Base-by-base conservation (phyloP, 1,140 invertebrate species). In the Drosophila setifemur region DNA sequence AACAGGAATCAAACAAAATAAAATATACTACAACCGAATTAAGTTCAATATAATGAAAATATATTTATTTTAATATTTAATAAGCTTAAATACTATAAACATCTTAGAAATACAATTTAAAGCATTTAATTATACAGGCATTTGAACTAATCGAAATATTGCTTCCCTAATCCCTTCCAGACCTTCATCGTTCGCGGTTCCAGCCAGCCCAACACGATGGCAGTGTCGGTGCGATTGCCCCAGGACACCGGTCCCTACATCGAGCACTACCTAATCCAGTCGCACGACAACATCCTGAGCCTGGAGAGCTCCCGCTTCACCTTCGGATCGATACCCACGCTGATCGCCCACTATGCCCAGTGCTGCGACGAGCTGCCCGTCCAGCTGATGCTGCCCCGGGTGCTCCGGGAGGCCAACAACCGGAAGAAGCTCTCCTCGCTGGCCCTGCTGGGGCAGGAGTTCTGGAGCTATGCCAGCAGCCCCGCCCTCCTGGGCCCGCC, bases 331-430 rank as follows among this genome's bases (percentile, higher is more conserved):
- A 97, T 98, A 87, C 97, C 97, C 16, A 94, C 95, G 43, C 93
- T 99, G 53, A 96, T 99, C 53, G 95, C 96, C 44, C 96, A 98
- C 91, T 99, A 99, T 90, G 96, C 96, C 44, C 95, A 96, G 88
- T 96, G 96, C 91, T 97, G 96, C 91, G 97, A 98, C 91, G 98
- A 99, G 92, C 92, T 99, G 67, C 97, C 97, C 29, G 96, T 98
- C 39, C 95, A 96, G 91, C 93, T 99, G 55, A 95, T 94, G 64
- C 91, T 99, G 75, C 97, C 97, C 16, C 93, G 94, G 60, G 93
- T 95, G 8, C 93, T 98, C 72, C 93, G 95, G 25, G 95, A 97
- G 63, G 97, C 97, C 3, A 96, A 95, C 85, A 97, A 96, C 81
- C 93, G 96, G 35, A 95, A 97, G 82, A 96, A 98, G 89, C 93